Percentiles rank a stretch among this genome's conserved stretches.
These are phyloP conservation scores for Montifringilla adamsi DNA, from an alignment of 2,113 vertebrate genomes.

Conservation along the genomic window DNA sequence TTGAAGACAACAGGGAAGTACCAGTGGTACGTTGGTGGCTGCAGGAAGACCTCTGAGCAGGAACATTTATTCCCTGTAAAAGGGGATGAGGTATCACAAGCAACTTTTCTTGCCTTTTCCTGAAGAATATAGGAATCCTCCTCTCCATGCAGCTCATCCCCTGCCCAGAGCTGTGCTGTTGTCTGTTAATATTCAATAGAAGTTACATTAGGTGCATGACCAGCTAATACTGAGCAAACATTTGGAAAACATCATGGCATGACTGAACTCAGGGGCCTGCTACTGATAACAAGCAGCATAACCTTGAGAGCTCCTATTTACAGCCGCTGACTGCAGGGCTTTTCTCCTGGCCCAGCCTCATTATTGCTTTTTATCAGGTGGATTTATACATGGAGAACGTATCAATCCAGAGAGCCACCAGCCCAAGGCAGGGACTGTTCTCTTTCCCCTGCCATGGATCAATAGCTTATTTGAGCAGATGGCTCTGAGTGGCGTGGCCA, in stretches of 20 bases:
- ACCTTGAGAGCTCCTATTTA: conserved; percentile 77
- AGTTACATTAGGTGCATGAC: conserved; percentile 85
- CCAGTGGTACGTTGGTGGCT: neutral
- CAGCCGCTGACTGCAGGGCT: conserved; percentile 77
- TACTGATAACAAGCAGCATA: conserved; percentile 83
- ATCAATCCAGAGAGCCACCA: conserved; percentile 58
- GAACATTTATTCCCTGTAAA: neutral
- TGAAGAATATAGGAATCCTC: conserved; percentile 43
- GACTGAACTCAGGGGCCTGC: conserved; percentile 80
- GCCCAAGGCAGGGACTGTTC: conserved; percentile 15
- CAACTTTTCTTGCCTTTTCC: neutral
- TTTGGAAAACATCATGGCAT: conserved; percentile 88
- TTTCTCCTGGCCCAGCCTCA: conserved; percentile 62
- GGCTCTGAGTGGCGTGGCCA: neutral
- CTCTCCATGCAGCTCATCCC: conserved; percentile 29
- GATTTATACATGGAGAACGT: conserved; percentile 53
- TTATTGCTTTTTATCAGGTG: conserved; percentile 67
- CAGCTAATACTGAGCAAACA: conserved; percentile 97
- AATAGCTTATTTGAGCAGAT: conserved; percentile 37
- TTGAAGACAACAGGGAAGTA: neutral
- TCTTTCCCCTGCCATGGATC: conserved; percentile 4
- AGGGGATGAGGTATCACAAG: neutral
- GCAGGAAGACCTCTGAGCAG: neutral
- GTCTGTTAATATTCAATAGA: conserved; percentile 97
- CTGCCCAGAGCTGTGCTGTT: conserved; percentile 70